A percentile compares a stretch with the other conserved stretches of the same genome.
Conservation (phyloP, 2,888 invertebrate species). For the Hydroisotoma schaefferi region DNA sequence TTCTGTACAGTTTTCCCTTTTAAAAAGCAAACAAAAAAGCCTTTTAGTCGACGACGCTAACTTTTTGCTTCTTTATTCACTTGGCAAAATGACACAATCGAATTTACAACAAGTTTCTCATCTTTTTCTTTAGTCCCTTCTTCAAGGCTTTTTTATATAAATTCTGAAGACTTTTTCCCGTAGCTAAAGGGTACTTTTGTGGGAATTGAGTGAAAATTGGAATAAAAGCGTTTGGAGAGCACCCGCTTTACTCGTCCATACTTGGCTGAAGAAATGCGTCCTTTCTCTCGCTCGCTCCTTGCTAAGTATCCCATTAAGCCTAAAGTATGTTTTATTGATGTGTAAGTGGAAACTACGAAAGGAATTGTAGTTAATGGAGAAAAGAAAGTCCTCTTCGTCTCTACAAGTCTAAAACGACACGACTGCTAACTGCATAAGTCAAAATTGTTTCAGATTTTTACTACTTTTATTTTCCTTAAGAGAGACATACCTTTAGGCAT, state of each 20-base stretch:
- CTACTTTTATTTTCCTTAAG: no score
- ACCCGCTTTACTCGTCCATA: constrained; percentile 18
- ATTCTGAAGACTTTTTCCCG: no score
- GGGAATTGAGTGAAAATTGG: constrained; percentile 43
- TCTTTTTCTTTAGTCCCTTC: constrained; percentile 7
- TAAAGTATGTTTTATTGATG: constrained; percentile 17
- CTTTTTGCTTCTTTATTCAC: constrained; percentile 15
- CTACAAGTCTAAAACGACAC: no score
- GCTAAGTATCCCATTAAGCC: constrained; percentile 36
- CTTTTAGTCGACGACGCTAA: constrained; percentile 10
- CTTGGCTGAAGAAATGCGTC: constrained; percentile 7
- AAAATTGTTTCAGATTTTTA: no score
- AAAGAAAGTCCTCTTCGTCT: not conserved
- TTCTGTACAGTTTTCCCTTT: not conserved
- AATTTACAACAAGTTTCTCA: constrained; percentile 43
- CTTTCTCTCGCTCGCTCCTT: not conserved
- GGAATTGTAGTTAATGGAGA: no score
- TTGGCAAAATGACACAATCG: constrained; percentile 38
- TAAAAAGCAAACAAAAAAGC: constrained; percentile 12
- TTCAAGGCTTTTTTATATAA: not conserved
- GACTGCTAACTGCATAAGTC: no score
- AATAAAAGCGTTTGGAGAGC: constrained; percentile 48
- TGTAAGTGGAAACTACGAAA: constrained; percentile 29
- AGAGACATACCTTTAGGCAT: no score
- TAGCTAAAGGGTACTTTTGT: constrained; percentile 8